phyloP scores from a whole-genome alignment of 2,113 vertebrate species.

The Lethenteron reissneri region DNA sequence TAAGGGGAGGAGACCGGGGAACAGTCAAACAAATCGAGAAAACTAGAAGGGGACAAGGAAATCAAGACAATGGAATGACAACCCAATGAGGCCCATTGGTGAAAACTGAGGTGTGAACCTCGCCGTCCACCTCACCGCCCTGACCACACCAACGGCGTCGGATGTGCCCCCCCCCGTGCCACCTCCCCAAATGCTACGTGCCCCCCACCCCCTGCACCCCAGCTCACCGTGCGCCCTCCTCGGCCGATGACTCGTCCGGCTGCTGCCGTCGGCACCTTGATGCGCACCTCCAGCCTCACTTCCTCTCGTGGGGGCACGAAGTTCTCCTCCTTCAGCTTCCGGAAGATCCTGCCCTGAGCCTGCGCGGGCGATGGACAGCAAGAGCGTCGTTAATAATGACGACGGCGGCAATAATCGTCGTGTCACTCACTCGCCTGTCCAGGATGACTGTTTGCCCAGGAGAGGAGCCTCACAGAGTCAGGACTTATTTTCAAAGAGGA shows the following conservation, averaged over 20 bases:
- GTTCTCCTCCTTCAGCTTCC: constrained; percentile 5
- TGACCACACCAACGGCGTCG: not conserved
- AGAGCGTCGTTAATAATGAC: not conserved
- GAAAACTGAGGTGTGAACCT: constrained; percentile 2
- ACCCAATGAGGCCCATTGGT: not conserved
- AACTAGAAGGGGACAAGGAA: not conserved
- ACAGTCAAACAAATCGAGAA: not conserved
- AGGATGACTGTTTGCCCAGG: not conserved
- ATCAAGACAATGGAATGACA: not conserved
- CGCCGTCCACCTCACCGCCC: not conserved
- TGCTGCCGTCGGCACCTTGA: not conserved
- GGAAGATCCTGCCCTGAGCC: constrained; percentile 4
- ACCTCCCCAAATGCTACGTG: not conserved
- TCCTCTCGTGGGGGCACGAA: constrained; percentile 3
- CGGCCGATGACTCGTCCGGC: not conserved
- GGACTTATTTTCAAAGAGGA: not conserved
- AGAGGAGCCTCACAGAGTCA: not conserved
- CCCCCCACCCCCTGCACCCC: not conserved
- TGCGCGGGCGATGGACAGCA: not conserved
- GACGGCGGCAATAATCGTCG: not conserved
- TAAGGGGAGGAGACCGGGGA: not conserved
- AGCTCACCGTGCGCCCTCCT: not conserved
- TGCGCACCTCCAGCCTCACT: constrained; percentile 4
- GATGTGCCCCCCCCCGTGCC: too few relatives aligned
- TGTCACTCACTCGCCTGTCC: not conserved